Percentiles rank a stretch among this genome's conserved stretches.
Conservation (phyloP, 1,140 invertebrate genomes). For the Eumaeus atala region DNA sequence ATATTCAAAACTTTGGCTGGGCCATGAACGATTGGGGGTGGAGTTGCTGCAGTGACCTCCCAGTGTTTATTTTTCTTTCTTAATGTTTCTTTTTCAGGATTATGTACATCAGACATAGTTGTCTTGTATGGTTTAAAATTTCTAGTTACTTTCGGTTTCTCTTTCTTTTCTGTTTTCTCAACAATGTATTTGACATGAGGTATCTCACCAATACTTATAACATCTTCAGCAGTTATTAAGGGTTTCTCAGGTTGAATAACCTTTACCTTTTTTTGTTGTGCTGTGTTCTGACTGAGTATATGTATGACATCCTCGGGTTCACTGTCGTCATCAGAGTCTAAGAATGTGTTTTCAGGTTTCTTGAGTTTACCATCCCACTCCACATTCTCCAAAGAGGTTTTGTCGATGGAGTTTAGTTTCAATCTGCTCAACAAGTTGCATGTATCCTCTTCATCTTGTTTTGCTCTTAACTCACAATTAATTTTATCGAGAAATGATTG, state of each 20-base stretch:
- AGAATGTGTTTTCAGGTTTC: conserved; percentile 48
- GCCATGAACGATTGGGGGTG: conserved; percentile 74
- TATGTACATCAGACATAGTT: conserved; percentile 77
- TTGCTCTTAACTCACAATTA: conserved; percentile 71
- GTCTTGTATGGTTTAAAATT: conserved; percentile 80
- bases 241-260: conserved; percentile 71
- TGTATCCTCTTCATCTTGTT: conserved; percentile 76
- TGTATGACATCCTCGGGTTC: conserved; percentile 78
- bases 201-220: conserved; percentile 74
- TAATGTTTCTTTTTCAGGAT: conserved; percentile 76
- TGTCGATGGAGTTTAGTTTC: conserved; percentile 75
- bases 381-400: conserved; percentile 75
- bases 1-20: conserved; percentile 74
- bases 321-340: conserved; percentile 80
- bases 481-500: conserved; percentile 74
- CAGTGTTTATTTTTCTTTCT: conserved; percentile 77
- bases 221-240: conserved; percentile 77
- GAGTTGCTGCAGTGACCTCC: conserved; percentile 83
- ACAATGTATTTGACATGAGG: conserved; percentile 77
- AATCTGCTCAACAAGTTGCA: conserved; percentile 76
- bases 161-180: conserved; percentile 74
- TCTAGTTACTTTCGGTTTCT: conserved; percentile 41
- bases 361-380: conserved; percentile 79
- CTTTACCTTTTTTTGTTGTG: conserved; percentile 76
- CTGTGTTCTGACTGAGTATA: conserved; percentile 78